Percentiles rank a stretch among this genome's conserved stretches.
phyloP scores from a whole-genome alignment of 1,140 invertebrate species.

The Zaprionus camerounensis region DNA sequence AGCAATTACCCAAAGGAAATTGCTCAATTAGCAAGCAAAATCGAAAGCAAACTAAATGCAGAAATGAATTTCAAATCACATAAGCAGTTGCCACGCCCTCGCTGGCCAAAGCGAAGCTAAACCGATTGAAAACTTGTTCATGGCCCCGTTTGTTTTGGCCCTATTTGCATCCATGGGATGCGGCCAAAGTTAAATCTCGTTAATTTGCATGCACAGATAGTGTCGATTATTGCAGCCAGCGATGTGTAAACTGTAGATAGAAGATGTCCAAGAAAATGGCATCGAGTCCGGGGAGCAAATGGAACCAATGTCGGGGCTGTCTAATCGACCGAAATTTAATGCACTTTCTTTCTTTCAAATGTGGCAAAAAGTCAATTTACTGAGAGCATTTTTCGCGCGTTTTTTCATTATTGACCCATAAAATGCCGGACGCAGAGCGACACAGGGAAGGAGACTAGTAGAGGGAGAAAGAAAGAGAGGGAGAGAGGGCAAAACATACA shows the following conservation, averaged over 20 bases:
- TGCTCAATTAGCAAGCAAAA: slow-evolving; percentile 69
- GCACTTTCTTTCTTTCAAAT: slow-evolving; percentile 62
- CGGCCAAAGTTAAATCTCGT: slow-evolving; percentile 11
- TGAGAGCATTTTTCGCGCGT: slow-evolving; percentile 31
- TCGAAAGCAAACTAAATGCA: slow-evolving; percentile 59
- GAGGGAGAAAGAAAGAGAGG: not conserved
- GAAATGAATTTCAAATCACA: slow-evolving; percentile 8
- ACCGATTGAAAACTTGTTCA: no score
- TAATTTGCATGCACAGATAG: slow-evolving; percentile 41
- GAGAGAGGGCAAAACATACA: no score
- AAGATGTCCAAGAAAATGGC: slow-evolving; percentile 52
- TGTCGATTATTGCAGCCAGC: slow-evolving; percentile 55
- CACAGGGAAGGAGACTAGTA: not conserved
- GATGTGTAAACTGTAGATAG: slow-evolving; percentile 74
- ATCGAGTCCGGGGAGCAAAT: not conserved
- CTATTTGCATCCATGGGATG: slow-evolving; percentile 38
- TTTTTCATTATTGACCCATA: slow-evolving; percentile 42
- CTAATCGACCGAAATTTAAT: slow-evolving; percentile 72
- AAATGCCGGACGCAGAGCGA: slow-evolving; percentile 22
- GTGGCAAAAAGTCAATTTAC: slow-evolving; percentile 46
- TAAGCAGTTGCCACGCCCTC: not conserved
- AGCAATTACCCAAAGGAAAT: slow-evolving; percentile 76
- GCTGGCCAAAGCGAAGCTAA: no score
- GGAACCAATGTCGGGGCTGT: slow-evolving; percentile 24
- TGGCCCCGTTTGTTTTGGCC: slow-evolving; percentile 7